A percentile compares a stretch with the other conserved stretches of the same genome.
Conservation (phyloP, 2,113 vertebrate species). For the Oncorhynchus masou region DNA sequence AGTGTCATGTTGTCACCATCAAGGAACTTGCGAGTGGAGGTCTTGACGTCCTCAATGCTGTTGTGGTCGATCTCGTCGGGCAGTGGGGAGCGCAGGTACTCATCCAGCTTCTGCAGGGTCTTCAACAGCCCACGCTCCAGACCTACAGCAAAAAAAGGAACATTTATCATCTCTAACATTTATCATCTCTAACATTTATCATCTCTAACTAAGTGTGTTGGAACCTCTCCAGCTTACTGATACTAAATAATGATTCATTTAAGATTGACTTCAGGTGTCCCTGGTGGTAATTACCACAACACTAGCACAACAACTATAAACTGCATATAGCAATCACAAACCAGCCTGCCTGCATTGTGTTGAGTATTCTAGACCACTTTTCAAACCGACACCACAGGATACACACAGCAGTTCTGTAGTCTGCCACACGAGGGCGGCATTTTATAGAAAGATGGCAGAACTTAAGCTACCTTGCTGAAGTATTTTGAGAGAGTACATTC, state of each 20-base stretch:
- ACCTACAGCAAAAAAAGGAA: constrained; percentile 59
- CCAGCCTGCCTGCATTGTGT: no score
- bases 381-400: not conserved
- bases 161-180: not conserved
- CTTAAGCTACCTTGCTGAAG: not conserved
- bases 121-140: constrained; percentile 92
- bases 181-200: not conserved
- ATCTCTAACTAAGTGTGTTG: not conserved
- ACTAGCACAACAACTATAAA: not conserved
- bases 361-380: no score
- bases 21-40: constrained; percentile 87
- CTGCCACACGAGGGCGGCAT: constrained; percentile 65
- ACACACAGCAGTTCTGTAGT: not conserved
- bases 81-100: constrained; percentile 89
- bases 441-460: constrained; percentile 20
- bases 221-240: no score
- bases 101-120: constrained; percentile 94
- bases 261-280: no score
- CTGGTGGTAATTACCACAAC: not conserved
- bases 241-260: no score
- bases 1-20: constrained; percentile 96
- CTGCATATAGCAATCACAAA: no score
- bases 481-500: not conserved
- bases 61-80: constrained; percentile 97
- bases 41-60: constrained; percentile 88